Base-by-base conservation (phyloP, 2,888 invertebrate genomes). In the Cataglyphis altisquamis region DNA sequence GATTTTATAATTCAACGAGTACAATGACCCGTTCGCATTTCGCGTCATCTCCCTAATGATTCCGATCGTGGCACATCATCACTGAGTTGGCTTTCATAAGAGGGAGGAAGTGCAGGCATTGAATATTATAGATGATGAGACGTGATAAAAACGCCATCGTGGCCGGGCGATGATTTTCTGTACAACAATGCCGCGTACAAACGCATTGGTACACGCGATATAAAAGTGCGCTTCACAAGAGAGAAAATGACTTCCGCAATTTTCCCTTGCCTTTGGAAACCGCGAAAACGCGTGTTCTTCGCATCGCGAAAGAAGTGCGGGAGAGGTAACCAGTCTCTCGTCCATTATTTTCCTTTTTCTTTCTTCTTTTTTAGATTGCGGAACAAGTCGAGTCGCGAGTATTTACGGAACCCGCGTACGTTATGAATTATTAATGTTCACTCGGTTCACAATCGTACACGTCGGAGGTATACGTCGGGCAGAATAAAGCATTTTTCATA, bases 361-460 rank as follows among this genome's bases (percentile, higher is more conserved):
- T 57, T 57, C 32, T 72, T 52, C 48, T 62, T 77, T 85, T 85
- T 84, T 75, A 86, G 82, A 89, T 90, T 89, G 83, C 87, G 70
- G 63, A 48, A 57, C 21, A 25, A 36, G 3, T 45, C 73, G 66
- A 21, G 21, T 68, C 77, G 66, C 81, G 74, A 84, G 45, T 74
- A 83, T 87, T 90, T 90, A 84, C 89, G 85, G 84, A 87, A 81
- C 83, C 78, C 52, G 77, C 70, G 36, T 41, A 66, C 74, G 70
- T 29, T 68, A 89, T 90, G 90, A 90, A 90, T 90, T 89, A 90
- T 89, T 90, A 90, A 90, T 90, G 86, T 55, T 48, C 48, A 70
- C 74, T 67, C 77, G 74, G 57, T 66, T 8, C n/a, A 87, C 60
- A 66, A 70, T 48, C 78, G 70, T 75, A 68, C 83, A 39, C 73